Evolutionary conservation across 2,113 vertebrate genomes (phyloP), one percentile per base, ranked within the genome.

Genomic region (Steatornis caripensis): DNA sequence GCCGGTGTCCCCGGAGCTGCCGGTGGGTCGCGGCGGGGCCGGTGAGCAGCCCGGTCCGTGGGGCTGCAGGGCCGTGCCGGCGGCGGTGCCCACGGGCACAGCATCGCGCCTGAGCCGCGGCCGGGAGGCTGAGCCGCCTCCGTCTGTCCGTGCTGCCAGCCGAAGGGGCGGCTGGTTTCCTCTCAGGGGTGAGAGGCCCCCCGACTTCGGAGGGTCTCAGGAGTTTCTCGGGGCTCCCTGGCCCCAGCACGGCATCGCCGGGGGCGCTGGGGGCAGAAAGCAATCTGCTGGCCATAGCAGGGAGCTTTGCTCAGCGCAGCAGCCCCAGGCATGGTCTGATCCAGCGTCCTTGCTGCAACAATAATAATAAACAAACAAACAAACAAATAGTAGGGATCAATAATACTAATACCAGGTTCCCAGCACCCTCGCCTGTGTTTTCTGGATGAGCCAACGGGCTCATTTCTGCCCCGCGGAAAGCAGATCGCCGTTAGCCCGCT

Each of bases 91-190:
- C 16, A 9, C 0, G 32, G 48, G 32, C 64, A 57, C 11, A 76
- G 58, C 62, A 36, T n/a, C 57, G 0, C 0, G 0, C 34, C 23
- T 3, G 46, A 53, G 37, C 66, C 36, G 30, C 81, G 1, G 23
- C 49, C 19, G 6, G 37, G 61, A 36, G 49, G 26, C 51, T 46
- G 46, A 53, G 37, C 66, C 36, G 30, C 81, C 68, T 37, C 57
- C 12, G 16, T 49, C 71, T 58, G 34, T 21, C 66, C 8, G 4
- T 45, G 57, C 75, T 11, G 62, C 36, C 37, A 17, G 43, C 51
- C 36, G 6, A 30, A 24, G 21, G 1, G 6, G 18, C 7, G 54
- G 26, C 53, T 39, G 27, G 10, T 53, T 51, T 60, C 45, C 37
- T 57, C 74, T 34, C 8, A 5, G 46, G 34, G 41, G 32, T 5